Base-by-base conservation (phyloP, 2,113 vertebrate genomes). In the Bos javanicus region DNA sequence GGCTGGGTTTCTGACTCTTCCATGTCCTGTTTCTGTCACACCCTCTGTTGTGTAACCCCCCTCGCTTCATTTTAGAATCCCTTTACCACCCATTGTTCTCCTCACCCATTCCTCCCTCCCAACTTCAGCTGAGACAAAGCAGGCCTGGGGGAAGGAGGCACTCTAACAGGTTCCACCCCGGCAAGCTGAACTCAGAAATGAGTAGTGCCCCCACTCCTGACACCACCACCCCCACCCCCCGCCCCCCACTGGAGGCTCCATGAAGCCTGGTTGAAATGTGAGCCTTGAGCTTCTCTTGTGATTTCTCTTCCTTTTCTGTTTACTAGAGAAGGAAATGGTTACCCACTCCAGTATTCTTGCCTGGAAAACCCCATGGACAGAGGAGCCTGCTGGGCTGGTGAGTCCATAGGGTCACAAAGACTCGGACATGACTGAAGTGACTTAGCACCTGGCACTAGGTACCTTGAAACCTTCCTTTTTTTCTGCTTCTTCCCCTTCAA, bases 181-280 rank as follows among this genome's bases (percentile, higher is more conserved):
- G 28, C 36, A 16, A 25, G 59, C 67, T 16, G 25, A n/a, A 30
- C 57, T 60, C 8, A 23, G 48, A 57, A 33, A 52, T 8, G 14
- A 7, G 13, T 0, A 16, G 43, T 7, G 2, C 6, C 8, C 9
- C 19, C 0, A 71, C 19, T 71, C 67, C 67, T 71, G 67, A 36
- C n/a, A 5, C 8, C 13, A 13, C 7, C 76, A 39, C 39, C 1
- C 30, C 52, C 13, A 13, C 7, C 76, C 39, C 39, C 1, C 30
- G 25, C 39, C 2, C 2, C 43, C 21, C 59, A 3, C 0, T 3
- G 16, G n/a, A 52, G 88, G 25, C 21, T n/a, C 52, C 19, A 13
- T 0, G 64, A 76, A 64, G 26, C 50, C 25, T 11, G 16, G 52
- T 11, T 39, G 76, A 85, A 54, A 59, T 28, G 52, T n/a, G 21